A percentile compares a stretch with the other conserved stretches of the same genome.
Evolutionary conservation across 2,113 vertebrate genomes (phyloP).

Genomic region (Platycercus adscitus): DNA sequence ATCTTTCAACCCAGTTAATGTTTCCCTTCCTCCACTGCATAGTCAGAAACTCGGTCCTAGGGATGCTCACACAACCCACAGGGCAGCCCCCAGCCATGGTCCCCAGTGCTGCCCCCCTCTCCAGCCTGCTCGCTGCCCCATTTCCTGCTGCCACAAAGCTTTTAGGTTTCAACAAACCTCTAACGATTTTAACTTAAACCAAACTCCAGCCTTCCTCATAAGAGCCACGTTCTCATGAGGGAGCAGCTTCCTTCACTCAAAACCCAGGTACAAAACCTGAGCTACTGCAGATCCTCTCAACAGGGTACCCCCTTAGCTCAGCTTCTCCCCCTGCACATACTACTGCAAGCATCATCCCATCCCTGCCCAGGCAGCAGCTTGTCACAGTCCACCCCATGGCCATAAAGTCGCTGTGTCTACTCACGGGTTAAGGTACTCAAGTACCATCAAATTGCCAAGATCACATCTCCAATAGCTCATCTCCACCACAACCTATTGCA

Average conservation of each 20-base stretch:
- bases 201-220: background rate
- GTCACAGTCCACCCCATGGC: background rate
- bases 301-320: background rate
- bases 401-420: accelerated
- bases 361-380: background rate
- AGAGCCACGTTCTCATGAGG: background rate
- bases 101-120: background rate
- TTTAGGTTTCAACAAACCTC: background rate
- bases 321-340: accelerated
- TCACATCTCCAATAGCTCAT: background rate
- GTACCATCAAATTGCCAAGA: background rate
- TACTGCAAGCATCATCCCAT: background rate
- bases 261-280: accelerated
- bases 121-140: background rate
- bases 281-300: background rate
- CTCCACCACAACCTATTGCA: background rate
- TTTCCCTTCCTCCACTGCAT: background rate
- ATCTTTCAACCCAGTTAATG: background rate
- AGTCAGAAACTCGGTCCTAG: background rate
- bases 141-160: background rate
- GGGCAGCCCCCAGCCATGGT: accelerated
- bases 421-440: background rate
- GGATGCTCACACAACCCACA: accelerated
- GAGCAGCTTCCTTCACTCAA: background rate
- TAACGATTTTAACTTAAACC: background rate